Percentiles rank a stretch among this genome's conserved stretches.
These are phyloP conservation scores for Lycaon pictus DNA, from an alignment of 2,113 vertebrate species.

Conservation along the genomic window DNA sequence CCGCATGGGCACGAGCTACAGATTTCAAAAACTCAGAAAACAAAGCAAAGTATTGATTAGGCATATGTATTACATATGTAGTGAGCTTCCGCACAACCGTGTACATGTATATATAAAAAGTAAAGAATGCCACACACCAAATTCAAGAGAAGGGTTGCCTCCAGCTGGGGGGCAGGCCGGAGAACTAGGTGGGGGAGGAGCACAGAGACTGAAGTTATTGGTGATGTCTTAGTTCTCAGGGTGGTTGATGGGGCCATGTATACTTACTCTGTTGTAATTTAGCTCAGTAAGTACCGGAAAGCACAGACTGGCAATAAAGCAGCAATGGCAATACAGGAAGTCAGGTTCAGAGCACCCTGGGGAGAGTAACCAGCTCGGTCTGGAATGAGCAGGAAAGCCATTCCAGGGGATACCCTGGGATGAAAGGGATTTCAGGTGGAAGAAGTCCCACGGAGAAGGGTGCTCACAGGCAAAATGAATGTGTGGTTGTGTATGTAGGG, in stretches of 20 bases:
- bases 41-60: background rate
- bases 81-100: background rate
- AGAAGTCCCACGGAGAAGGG: background rate
- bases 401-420: background rate
- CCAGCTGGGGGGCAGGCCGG: background rate
- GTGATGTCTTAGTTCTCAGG: background rate
- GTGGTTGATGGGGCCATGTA: accelerated
- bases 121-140: background rate
- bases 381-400: background rate
- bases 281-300: background rate
- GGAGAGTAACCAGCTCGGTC: background rate
- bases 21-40: background rate
- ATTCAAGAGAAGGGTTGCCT: background rate
- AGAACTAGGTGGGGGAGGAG: background rate
- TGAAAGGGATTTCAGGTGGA: background rate
- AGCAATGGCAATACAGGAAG: background rate
- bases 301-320: background rate
- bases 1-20: too few relatives aligned
- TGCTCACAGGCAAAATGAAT: background rate
- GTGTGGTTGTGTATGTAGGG: background rate
- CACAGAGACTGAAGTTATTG: too few relatives aligned
- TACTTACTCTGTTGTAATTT: background rate
- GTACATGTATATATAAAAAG: background rate
- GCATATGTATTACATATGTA: background rate
- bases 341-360: background rate